phyloP scores from a whole-genome alignment of 2,888 invertebrate species.

The Platycnemis pennipes region DNA sequence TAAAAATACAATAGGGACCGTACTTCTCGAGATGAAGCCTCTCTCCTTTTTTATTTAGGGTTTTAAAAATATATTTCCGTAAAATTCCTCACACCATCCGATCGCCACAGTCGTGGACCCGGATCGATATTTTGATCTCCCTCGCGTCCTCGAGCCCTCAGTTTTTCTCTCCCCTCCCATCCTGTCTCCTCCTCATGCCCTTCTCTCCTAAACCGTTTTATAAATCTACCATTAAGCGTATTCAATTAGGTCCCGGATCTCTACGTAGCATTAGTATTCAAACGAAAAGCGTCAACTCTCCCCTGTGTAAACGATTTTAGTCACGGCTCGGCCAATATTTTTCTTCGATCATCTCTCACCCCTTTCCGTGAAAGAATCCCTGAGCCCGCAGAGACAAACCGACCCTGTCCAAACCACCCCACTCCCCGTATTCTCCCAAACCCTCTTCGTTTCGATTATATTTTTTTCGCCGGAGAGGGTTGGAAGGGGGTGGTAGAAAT shows the following conservation, averaged over 20 bases:
- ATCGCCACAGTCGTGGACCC: neutral
- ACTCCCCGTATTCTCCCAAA: neutral
- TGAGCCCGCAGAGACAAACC: neutral
- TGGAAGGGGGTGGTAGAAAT: conserved; percentile 28
- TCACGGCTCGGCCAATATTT: conserved; percentile 32
- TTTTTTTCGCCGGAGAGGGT: neutral
- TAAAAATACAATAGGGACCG: neutral
- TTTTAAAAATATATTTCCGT: neutral
- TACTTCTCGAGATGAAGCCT: conserved; percentile 2
- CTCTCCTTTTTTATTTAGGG: neutral
- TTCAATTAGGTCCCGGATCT: conserved; percentile 51
- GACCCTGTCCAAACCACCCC: neutral
- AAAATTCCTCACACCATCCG: neutral
- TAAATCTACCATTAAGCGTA: conserved; percentile 38
- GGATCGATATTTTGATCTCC: conserved; percentile 8
- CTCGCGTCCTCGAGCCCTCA: neutral
- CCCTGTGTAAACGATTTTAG: conserved; percentile 48
- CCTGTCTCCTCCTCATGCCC: neutral
- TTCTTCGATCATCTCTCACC: conserved; percentile 29
- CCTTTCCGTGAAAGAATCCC: conserved; percentile 16
- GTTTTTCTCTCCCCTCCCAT: neutral
- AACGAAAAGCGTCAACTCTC: conserved; percentile 44
- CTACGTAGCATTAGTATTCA: conserved; percentile 57
- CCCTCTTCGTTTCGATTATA: neutral
- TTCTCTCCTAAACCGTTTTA: neutral